A percentile compares a stretch with the other conserved stretches of the same genome.
Conservation (phyloP, 2,797 vertebrate species). For the Platalea minor region DNA sequence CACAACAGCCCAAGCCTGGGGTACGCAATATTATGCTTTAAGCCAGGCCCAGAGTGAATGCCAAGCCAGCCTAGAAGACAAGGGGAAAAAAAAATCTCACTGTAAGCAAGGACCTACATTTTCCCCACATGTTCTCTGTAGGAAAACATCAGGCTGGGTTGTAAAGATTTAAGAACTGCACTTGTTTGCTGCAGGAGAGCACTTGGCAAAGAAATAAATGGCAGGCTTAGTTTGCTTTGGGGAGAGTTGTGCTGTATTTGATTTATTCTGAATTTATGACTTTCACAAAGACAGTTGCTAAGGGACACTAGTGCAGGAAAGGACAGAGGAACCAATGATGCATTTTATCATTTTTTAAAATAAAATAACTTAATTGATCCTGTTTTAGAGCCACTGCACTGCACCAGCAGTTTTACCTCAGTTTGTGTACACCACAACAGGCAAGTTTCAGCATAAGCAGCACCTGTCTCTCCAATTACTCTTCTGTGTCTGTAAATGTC, state of each 20-base stretch:
- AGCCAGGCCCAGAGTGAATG: neutral
- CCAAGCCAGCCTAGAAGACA: neutral
- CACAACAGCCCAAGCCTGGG: neutral
- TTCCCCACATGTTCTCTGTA: neutral
- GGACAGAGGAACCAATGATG: neutral
- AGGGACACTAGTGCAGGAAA: neutral
- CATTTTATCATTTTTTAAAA: neutral
- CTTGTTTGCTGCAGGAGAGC: constrained; percentile 15
- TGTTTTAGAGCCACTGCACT: neutral
- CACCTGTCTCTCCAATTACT: constrained; percentile 6
- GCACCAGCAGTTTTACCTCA: neutral
- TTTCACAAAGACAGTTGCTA: constrained; percentile 16
- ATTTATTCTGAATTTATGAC: constrained; percentile 16
- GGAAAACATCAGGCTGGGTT: neutral
- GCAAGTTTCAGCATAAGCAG: neutral
- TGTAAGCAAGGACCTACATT: neutral
- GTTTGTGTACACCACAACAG: neutral
- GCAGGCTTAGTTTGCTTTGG: constrained; percentile 10
- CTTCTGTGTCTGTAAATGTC: neutral
- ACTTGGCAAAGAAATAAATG: constrained; percentile 24
- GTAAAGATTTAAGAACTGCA: constrained; percentile 20
- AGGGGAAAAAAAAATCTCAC: neutral
- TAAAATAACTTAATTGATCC: neutral
- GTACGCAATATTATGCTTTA: neutral
- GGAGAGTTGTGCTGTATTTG: neutral